Conservation (phyloP, 2,113 vertebrate genomes). For the Ceratotherium simum region DNA sequence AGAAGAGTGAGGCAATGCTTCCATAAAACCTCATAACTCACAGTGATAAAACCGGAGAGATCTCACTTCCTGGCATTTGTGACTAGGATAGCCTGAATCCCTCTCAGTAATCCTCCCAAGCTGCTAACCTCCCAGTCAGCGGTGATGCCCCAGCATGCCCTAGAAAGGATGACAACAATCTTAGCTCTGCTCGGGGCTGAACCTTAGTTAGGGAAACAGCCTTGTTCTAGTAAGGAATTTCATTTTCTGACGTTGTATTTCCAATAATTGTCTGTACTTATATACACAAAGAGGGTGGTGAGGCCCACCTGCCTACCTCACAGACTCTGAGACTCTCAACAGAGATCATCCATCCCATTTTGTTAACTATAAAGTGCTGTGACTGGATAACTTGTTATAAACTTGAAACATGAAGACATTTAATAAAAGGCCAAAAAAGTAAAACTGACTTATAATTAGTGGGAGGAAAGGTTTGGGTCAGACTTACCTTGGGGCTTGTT, state of each 20-base stretch:
- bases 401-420: not conserved
- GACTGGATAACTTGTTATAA: not conserved
- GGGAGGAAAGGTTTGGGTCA: not conserved
- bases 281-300: not conserved
- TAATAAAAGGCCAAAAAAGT: not conserved
- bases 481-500: not conserved
- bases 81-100: conserved; percentile 61
- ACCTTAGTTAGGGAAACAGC: not conserved
- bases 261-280: not conserved
- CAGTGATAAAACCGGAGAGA: conserved; percentile 8
- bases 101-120: not conserved
- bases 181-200: not conserved
- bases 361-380: not conserved
- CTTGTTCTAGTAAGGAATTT: not conserved
- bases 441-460: conserved; percentile 13
- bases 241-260: not conserved
- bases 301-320: not conserved
- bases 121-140: conserved; percentile 45
- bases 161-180: conserved; percentile 1
- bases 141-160: not conserved
- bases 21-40: conserved; percentile 16
- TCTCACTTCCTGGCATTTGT: conserved; percentile 40
- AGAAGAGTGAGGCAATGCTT: conserved; percentile 50
- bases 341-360: not conserved
- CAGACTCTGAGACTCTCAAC: not conserved